Conservation (phyloP, 1,140 invertebrate species). For the Apocrypta bakeri region DNA sequence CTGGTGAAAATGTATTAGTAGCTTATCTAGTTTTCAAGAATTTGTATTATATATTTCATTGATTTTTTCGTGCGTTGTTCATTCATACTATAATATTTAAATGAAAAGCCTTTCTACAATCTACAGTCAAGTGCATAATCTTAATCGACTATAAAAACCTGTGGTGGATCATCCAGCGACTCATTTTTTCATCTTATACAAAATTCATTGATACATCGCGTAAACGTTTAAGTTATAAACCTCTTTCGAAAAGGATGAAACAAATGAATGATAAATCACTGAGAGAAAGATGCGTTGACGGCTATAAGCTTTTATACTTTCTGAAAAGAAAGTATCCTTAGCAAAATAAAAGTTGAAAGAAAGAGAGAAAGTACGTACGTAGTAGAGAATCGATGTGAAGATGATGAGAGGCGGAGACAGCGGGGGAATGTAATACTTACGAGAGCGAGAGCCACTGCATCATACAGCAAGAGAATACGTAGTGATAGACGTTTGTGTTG, state of each 20-base stretch:
- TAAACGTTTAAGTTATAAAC: background rate
- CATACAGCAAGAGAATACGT: conserved; percentile 51
- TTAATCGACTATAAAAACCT: background rate
- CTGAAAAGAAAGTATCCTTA: background rate
- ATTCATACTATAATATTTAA: background rate
- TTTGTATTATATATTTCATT: background rate
- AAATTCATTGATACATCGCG: background rate
- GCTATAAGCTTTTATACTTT: background rate
- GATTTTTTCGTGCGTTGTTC: background rate
- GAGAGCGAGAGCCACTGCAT: conserved; percentile 13
- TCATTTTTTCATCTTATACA: conserved; percentile 10
- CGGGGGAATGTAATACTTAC: background rate
- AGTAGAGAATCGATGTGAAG: background rate
- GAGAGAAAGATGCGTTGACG: conserved; percentile 24
- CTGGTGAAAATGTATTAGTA: conserved; percentile 2
- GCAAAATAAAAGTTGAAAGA: background rate
- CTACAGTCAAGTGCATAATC: background rate
- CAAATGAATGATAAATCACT: conserved; percentile 2
- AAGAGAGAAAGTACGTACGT: background rate
- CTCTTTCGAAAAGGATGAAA: background rate
- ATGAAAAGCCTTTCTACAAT: background rate
- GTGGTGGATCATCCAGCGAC: conserved; percentile 37
- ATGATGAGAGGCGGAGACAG: conserved; percentile 12
- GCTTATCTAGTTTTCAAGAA: conserved; percentile 1
- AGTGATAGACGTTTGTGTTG: conserved; percentile 72